Evolutionary conservation across 35 echinoderm and acorn worm species (phyloP).

Genomic region (Nesometra sesokonis): DNA sequence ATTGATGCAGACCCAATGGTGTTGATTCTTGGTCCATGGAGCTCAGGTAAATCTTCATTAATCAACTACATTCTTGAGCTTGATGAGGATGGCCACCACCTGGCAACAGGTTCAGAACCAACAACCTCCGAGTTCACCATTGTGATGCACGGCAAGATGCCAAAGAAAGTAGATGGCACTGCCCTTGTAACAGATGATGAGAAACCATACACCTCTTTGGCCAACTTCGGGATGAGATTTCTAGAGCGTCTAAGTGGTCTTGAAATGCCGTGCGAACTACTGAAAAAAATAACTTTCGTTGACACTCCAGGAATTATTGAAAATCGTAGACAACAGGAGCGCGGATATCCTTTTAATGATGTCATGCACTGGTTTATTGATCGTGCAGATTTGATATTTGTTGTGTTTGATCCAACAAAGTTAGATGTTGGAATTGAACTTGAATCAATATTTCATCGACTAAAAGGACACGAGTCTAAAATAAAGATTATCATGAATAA

Average conservation of each 20-base stretch:
- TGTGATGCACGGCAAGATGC: conserved; percentile 50
- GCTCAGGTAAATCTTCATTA: conserved; percentile 60
- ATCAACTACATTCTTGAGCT: conserved; percentile 64
- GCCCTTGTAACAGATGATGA: conserved; percentile 51
- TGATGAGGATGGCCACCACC: conserved; percentile 11
- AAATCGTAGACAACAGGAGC: conserved; percentile 75
- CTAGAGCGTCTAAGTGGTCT: conserved; percentile 52
- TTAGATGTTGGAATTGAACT: conserved; percentile 77
- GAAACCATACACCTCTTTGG: conserved; percentile 47
- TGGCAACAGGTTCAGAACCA: conserved; percentile 42
- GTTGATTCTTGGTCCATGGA: conserved; percentile 72
- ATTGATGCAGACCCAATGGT: conserved; percentile 70
- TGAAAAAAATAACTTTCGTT: conserved; percentile 62
- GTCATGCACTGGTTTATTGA: conserved; percentile 87
- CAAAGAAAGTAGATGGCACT: conserved; percentile 55
- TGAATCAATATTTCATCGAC: conserved; percentile 50
- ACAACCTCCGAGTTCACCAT: conserved; percentile 73
- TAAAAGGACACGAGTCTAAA: conserved; percentile 79
- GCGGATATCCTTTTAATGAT: conserved; percentile 76
- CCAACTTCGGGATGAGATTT: conserved; percentile 68
- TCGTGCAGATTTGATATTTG: conserved; percentile 67
- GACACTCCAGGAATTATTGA: conserved; percentile 91
- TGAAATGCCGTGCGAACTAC: conserved; percentile 51
- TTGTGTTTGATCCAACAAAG: conserved; percentile 81
- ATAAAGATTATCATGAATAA: conserved; percentile 78